Percentiles rank a stretch among this genome's conserved stretches.
phyloP scores from a whole-genome alignment of 2,113 vertebrate genomes.

The Mus spicilegus region DNA sequence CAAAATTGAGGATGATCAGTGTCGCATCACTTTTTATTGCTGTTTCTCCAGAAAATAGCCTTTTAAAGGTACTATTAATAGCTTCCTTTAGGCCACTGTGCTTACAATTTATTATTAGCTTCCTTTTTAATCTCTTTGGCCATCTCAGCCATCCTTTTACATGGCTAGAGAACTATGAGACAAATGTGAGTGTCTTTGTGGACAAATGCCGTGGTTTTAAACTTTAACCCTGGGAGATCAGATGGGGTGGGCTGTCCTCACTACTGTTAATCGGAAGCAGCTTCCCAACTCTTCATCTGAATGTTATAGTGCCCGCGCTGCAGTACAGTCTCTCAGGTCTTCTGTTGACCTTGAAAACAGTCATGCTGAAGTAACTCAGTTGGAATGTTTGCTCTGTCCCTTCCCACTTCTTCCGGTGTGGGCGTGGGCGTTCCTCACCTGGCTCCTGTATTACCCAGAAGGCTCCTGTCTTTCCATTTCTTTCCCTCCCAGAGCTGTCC shows the following conservation, averaged over 20 bases:
- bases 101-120: constrained; percentile 31
- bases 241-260: not conserved
- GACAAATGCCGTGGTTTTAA: not conserved
- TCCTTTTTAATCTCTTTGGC: constrained; percentile 35
- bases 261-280: not conserved
- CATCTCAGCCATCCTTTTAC: not conserved
- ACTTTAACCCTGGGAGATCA: not conserved
- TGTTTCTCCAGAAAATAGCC: constrained; percentile 21
- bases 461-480: not conserved
- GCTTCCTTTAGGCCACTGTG: constrained; percentile 9
- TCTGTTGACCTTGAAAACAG: constrained; percentile 35
- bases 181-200: not conserved
- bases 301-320: not conserved
- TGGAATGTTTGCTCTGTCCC: constrained; percentile 24
- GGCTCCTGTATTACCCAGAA: not conserved
- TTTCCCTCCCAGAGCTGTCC: not conserved
- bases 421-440: not conserved
- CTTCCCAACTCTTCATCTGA: not conserved
- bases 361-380: not conserved
- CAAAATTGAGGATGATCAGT: not conserved
- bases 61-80: not conserved
- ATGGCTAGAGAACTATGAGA: not conserved
- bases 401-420: not conserved
- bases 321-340: not conserved
- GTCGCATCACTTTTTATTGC: constrained; percentile 14